Base-by-base conservation (phyloP, 1,140 invertebrate genomes). In the Stegodyphus mimosarum region DNA sequence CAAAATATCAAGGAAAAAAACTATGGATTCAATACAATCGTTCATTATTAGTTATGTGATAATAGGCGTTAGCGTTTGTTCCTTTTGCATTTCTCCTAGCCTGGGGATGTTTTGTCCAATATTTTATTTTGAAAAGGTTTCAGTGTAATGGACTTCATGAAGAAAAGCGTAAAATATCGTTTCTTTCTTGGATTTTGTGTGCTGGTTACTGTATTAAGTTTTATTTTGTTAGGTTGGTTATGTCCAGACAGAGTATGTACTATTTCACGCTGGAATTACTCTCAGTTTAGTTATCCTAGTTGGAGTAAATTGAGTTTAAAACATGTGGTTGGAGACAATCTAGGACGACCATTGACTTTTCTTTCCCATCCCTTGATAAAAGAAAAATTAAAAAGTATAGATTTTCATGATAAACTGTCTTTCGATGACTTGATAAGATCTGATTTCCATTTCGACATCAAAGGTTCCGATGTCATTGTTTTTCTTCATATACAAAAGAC, bases 401-500 rank as follows among this genome's bases (percentile, higher is more conserved):
- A 83, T n/a, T 15, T 60, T 63, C 69, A 73, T 2, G 77, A 77
- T 60, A 88, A 88, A 79, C 74, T 89, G 7, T 88, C 89, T 33
- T 89, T 88, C 70, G 87, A 88, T 55, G 88, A 89, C 11, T 85
- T 89, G 11, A 9, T 87, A 13, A 77, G 73, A 49, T 51, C 79
- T 50, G 77, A 87, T 73, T 87, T 88, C 83, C 60, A 87, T 49
- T 91, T 91, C 75, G 88, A 91, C 74, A 89, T 98, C 89, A 94
- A 96, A 89, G 95, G 94, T 7, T 94, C 96, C 88, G 98, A 99
- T 92, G 98, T 99, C 18, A 95, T 99, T 92, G 97, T 99, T 18
- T 99, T 99, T 90, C 91, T 99, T 67, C 98, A 99, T 90, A 99
- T 99, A 91, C 98, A 99, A 91, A 99, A 99, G 91, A 97, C 95